These are phyloP conservation scores for Bembecia ichneumoniformis DNA, from an alignment of 2,888 invertebrate species.

Conservation along the genomic window DNA sequence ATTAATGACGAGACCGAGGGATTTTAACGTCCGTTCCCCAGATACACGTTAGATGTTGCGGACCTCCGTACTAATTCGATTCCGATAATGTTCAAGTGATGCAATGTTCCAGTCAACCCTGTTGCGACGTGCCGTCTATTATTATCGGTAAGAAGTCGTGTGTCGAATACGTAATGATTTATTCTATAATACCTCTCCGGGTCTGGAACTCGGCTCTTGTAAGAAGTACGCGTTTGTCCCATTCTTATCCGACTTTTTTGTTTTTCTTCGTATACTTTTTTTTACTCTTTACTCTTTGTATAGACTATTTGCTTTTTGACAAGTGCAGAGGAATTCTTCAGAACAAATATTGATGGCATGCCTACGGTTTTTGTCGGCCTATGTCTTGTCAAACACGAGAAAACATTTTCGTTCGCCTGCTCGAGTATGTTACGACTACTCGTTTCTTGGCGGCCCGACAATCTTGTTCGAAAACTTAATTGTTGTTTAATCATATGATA, in stretches of 20 bases:
- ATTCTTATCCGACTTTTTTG: slow-evolving; percentile 51
- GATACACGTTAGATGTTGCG: slow-evolving; percentile 8
- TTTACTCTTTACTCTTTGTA: slow-evolving; percentile 48
- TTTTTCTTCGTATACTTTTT: slow-evolving; percentile 48
- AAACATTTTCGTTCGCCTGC: slow-evolving; percentile 1
- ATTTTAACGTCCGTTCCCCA: slow-evolving; percentile 27
- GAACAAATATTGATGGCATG: slow-evolving; percentile 51
- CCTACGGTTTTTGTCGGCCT: slow-evolving; percentile 27
- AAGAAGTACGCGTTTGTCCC: slow-evolving; percentile 22
- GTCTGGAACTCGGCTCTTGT: slow-evolving; percentile 8
- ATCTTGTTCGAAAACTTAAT: neutral
- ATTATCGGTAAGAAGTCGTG: slow-evolving; percentile 39
- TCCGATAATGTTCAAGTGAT: slow-evolving; percentile 2
- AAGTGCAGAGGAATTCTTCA: slow-evolving; percentile 52
- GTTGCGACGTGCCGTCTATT: slow-evolving; percentile 27
- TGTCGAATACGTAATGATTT: slow-evolving; percentile 55
- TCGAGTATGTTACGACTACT: slow-evolving; percentile 17
- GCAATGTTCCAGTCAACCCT: slow-evolving; percentile 24
- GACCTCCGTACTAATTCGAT: neutral
- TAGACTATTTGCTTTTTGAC: slow-evolving; percentile 61
- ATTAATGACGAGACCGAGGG: slow-evolving; percentile 24
- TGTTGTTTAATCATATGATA: neutral
- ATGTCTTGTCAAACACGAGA: slow-evolving; percentile 8
- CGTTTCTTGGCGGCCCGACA: slow-evolving; percentile 8
- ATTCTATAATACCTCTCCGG: slow-evolving; percentile 28